Evolutionary conservation across 2,113 vertebrate species (phyloP).

Genomic region (Piaya cayana): DNA sequence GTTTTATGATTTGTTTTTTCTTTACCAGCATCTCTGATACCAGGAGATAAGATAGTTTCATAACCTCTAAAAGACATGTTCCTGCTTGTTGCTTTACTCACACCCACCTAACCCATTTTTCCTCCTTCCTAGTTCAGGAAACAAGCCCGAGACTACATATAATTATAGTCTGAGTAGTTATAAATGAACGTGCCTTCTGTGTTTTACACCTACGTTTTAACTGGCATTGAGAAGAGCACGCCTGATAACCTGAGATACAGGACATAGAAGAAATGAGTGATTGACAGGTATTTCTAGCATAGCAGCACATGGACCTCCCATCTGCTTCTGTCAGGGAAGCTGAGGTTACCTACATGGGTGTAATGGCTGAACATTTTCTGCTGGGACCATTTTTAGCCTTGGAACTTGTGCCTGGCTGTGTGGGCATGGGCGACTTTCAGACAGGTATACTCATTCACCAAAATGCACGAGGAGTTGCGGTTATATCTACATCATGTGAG

Average conservation of each 20-base stretch:
- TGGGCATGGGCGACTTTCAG: neutral
- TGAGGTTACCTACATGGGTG: neutral
- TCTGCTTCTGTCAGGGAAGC: constrained; percentile 19
- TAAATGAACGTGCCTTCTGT: constrained; percentile 60
- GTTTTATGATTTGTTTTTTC: constrained; percentile 22
- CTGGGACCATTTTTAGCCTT: neutral
- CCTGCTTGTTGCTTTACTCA: constrained; percentile 36
- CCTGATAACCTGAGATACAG: constrained; percentile 44
- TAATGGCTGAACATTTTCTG: neutral
- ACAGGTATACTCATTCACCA: neutral
- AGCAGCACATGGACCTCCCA: constrained; percentile 42
- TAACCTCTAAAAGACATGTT: constrained; percentile 41
- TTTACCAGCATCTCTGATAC: constrained; percentile 6
- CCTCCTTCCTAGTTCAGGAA: constrained; percentile 43
- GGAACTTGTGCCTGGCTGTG: neutral
- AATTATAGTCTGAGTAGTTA: constrained; percentile 57
- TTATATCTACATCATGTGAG: neutral
- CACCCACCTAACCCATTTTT: constrained; percentile 62
- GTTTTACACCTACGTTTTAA: constrained; percentile 50
- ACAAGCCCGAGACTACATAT: constrained; percentile 52
- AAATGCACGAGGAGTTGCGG: neutral
- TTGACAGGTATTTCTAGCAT: constrained; percentile 20
- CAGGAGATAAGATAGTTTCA: constrained; percentile 37
- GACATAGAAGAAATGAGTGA: neutral
- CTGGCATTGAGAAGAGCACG: neutral